phyloP scores from a whole-genome alignment of 2,797 vertebrate species.

The Podarcis siculus region DNA sequence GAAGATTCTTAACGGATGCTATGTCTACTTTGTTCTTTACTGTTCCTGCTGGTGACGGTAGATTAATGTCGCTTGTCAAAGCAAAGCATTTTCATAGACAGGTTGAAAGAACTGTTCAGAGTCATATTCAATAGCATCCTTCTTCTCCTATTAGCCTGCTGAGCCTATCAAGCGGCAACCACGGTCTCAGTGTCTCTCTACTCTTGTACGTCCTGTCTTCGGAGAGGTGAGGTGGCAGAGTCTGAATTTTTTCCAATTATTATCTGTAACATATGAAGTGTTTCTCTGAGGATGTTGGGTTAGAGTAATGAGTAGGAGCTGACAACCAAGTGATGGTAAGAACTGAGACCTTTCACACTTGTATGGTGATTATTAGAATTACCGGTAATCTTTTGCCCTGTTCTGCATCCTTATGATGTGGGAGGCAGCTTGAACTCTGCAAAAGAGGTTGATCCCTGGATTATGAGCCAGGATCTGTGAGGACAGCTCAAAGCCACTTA shows the following conservation, averaged over 20 bases:
- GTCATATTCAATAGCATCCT: background rate
- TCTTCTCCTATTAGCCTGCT: conserved; percentile 74
- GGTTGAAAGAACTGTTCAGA: background rate
- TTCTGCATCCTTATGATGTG: conserved; percentile 15
- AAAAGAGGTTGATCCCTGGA: conserved; percentile 37
- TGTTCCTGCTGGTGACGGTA: background rate
- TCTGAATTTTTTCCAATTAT: background rate
- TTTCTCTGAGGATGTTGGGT: background rate
- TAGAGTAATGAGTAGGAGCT: background rate
- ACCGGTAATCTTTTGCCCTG: background rate
- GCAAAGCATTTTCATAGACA: background rate
- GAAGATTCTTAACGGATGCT: background rate
- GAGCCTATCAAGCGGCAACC: conserved; percentile 92
- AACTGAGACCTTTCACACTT: background rate
- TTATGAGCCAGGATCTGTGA: background rate
- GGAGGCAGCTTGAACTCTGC: conserved; percentile 13
- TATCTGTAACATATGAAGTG: background rate
- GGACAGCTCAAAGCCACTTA: conserved; percentile 53
- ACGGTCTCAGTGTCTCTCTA: conserved; percentile 92
- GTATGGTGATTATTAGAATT: background rate
- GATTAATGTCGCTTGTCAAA: background rate
- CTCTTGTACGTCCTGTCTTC: conserved; percentile 93
- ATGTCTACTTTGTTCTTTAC: background rate
- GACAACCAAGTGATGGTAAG: background rate
- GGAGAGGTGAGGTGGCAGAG: conserved; percentile 86